phyloP scores from a whole-genome alignment of 2,888 invertebrate genomes.

The Pachydiplax longipennis region DNA sequence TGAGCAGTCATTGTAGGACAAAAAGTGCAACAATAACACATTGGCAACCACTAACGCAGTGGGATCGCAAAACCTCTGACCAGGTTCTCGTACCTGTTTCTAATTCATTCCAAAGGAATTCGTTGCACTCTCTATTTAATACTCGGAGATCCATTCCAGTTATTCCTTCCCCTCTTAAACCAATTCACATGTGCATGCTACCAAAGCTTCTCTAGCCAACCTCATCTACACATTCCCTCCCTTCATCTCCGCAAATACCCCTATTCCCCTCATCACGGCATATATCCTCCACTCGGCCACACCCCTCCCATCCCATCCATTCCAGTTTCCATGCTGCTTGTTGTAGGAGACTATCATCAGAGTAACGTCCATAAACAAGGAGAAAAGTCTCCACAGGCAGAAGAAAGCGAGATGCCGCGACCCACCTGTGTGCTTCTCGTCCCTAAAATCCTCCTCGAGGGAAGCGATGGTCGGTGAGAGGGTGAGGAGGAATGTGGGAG shows the following conservation, averaged over 20 bases:
- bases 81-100: background rate
- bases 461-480: background rate
- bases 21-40: background rate
- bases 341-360: constrained; percentile 35
- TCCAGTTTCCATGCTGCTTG: constrained; percentile 37
- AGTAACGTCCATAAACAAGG: constrained; percentile 44
- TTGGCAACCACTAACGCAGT: too few species aligned
- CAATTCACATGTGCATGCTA: background rate
- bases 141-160: too few species aligned
- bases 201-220: background rate
- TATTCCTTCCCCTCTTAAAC: background rate
- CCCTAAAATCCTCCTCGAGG: background rate
- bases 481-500: background rate
- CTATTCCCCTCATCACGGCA: background rate
- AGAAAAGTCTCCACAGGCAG: background rate
- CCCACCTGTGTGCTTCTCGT: constrained; percentile 25
- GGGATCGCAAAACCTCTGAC: background rate
- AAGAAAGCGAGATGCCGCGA: constrained; percentile 37
- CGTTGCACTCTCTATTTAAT: background rate
- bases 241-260: background rate
- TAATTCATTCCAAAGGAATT: background rate
- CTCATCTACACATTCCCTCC: background rate
- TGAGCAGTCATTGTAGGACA: background rate
- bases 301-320: background rate
- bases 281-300: background rate